phyloP scores from a whole-genome alignment of 2,113 vertebrate species.

The Rhabdornis inornatus region DNA sequence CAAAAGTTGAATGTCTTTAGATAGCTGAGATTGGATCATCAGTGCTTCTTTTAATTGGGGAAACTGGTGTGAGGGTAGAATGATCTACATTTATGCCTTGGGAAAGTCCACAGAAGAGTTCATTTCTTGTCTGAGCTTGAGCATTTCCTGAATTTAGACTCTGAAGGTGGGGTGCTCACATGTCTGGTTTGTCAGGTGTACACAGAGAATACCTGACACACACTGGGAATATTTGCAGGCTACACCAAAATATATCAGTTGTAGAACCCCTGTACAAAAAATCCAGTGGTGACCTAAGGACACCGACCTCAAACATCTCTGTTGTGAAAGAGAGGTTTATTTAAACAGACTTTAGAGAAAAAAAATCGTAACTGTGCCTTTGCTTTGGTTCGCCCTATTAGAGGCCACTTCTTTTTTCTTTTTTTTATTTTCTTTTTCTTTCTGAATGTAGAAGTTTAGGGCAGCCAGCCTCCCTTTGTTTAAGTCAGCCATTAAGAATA shows the following conservation, averaged over 20 bases:
- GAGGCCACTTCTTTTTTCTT: background rate
- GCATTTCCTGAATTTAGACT: background rate
- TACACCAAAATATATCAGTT: background rate
- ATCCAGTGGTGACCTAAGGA: background rate
- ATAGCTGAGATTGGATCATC: background rate
- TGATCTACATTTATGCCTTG: background rate
- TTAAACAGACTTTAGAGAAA: background rate
- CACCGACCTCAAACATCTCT: background rate
- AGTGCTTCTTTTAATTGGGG: background rate
- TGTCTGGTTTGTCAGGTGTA: background rate
- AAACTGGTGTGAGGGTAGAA: fast-evolving
- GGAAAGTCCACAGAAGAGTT: background rate
- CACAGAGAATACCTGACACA: background rate
- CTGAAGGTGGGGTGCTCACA: background rate
- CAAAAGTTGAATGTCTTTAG: background rate
- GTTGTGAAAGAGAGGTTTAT: background rate
- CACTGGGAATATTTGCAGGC: background rate
- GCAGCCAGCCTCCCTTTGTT: background rate
- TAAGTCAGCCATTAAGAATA: background rate
- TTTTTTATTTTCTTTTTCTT: too few species aligned
- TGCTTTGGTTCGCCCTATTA: background rate
- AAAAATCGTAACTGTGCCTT: background rate
- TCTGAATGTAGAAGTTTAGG: background rate
- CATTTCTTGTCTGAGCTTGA: background rate
- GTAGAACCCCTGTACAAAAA: background rate